Evolutionary conservation across 2,888 invertebrate genomes (phyloP).

Genomic region (Notodonta dromedarius): DNA sequence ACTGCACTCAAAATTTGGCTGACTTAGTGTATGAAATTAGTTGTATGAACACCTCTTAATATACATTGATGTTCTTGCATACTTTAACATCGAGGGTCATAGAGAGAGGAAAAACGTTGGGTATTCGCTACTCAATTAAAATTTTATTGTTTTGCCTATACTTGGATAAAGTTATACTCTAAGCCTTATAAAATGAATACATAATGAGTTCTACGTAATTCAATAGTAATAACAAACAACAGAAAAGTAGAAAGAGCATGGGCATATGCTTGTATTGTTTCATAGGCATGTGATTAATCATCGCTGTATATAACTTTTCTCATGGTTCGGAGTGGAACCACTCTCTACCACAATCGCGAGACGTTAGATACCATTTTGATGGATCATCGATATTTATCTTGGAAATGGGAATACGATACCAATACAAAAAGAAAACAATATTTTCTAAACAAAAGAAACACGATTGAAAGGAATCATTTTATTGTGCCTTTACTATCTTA

Average conservation of each 20-base stretch:
- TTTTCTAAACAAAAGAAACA: conserved; percentile 18
- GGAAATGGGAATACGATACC: conserved; percentile 9
- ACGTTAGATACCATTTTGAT: conserved; percentile 14
- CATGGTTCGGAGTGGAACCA: conserved; percentile 6
- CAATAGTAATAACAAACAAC: not conserved
- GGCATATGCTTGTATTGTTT: conserved; percentile 11
- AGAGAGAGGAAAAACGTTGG: too few relatives aligned
- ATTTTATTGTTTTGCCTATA: too few relatives aligned
- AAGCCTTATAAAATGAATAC: not conserved
- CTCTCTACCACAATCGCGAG: conserved; percentile 10
- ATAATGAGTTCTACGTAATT: not conserved
- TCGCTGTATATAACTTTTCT: conserved; percentile 15
- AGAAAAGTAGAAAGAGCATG: conserved; percentile 16
- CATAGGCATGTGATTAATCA: conserved; percentile 15
- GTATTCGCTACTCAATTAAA: too few relatives aligned
- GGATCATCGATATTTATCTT: conserved; percentile 10
- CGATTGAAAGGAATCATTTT: too few relatives aligned
- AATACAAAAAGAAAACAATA: not conserved
- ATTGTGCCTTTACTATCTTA: too few relatives aligned
- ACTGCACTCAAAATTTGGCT: too few relatives aligned
- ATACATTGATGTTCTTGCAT: too few relatives aligned
- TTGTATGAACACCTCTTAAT: too few relatives aligned
- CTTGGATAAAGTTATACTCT: too few relatives aligned
- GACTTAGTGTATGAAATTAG: too few relatives aligned
- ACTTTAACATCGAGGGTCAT: too few relatives aligned